These are phyloP conservation scores for Athene cunicularia DNA, from an alignment of 2,113 vertebrate species.

Conservation along the genomic window DNA sequence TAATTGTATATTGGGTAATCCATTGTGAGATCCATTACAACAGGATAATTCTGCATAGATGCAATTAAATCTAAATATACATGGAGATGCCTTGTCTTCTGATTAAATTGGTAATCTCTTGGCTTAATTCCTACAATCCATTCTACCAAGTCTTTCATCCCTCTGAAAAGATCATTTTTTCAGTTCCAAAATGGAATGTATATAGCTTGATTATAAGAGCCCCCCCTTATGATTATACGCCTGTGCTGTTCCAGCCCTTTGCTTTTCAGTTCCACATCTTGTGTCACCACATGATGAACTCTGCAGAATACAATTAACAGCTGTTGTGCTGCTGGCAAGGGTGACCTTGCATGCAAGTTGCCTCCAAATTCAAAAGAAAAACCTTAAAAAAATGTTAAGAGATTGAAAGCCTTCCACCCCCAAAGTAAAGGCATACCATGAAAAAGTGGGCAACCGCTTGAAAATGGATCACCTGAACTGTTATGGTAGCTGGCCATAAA, in stretches of 20 bases:
- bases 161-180: constrained; percentile 2
- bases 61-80: not conserved
- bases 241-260: constrained; percentile 10
- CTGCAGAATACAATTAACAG: constrained; percentile 13
- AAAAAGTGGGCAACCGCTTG: not conserved
- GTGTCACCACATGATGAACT: not conserved
- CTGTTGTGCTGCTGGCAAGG: constrained; percentile 15
- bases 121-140: not conserved
- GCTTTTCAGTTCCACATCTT: constrained; percentile 16
- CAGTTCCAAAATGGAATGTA: not conserved
- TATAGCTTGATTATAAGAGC: not conserved
- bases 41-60: not conserved
- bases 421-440: not conserved
- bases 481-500: not conserved
- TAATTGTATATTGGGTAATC: not conserved
- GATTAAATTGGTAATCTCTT: constrained; percentile 3
- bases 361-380: not conserved
- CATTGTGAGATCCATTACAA: not conserved
- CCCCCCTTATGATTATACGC: not conserved
- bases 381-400: not conserved
- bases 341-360: not conserved
- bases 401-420: not conserved
- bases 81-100: not conserved
- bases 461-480: not conserved
- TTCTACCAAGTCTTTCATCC: not conserved